Evolutionary conservation across 2,888 invertebrate species (phyloP), one percentile per base, ranked within the genome.

Genomic region (Boloria euphrosyne): DNA sequence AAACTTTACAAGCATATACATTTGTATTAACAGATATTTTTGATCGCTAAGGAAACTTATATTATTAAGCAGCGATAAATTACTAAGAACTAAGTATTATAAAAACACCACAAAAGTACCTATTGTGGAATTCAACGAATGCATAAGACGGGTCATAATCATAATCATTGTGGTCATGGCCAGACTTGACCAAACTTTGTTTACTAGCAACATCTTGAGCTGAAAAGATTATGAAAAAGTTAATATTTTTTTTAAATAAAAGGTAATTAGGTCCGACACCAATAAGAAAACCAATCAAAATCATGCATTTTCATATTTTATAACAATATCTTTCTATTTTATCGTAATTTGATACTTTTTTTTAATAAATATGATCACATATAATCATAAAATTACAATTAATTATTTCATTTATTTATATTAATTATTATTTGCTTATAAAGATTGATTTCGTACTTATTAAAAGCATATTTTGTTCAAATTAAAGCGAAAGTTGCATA

Each of bases 101-200:
- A 10, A 10, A 38, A 38, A 38, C 10, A 38, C 31, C 31, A 14
- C 13, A 22, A 44, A 38, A 50, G 58, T 74, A 96, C 95, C 94
- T 94, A 79, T 95, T 94, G 80, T 95, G 95, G 70, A 97, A 95
- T 74, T 94, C 93, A 68, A 98, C 95, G 83, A 96, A 96, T 3
- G 97, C 95, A 79, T 95, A 96, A 74, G 96, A 95, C 18, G 95
- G 94, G 78, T 97, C 96, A 54, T 96, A 95, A 70, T 93, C 92
- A 78, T 93, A 94, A 71, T 93, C 93, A 75, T 93, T 93, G 79
- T 94, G 94, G 76, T 93, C 80, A 61, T 86, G 86, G 49, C 79
- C 81, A 57, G 73, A 78, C 62, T 76, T 80, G 31, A 74, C 77
- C 13, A 75, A 44, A 62, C 67, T 83, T 65, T 85, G 83, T 54